phyloP scores from a whole-genome alignment of 2,888 invertebrate genomes.

The Troides oblongomaculatus region DNA sequence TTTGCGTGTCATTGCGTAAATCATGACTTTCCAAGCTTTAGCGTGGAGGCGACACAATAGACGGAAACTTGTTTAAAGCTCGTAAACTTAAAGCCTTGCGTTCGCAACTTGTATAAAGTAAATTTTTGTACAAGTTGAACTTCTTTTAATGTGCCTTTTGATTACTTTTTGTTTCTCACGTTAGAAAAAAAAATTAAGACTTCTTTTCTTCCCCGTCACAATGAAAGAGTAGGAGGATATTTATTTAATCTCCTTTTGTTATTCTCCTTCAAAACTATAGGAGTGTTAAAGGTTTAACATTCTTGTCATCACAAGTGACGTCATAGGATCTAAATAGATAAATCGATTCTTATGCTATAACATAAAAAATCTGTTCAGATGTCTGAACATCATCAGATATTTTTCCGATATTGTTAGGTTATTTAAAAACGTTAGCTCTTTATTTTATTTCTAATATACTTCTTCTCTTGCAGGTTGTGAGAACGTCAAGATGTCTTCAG shows the following conservation, averaged over 20 bases:
- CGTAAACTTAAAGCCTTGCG: background rate
- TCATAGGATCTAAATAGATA: too few species aligned
- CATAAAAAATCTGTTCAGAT: too few species aligned
- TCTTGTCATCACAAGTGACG: too few species aligned
- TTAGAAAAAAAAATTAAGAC: background rate
- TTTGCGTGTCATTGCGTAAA: constrained; percentile 4
- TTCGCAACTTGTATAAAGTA: background rate
- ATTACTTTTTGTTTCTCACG: background rate
- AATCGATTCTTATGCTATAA: too few species aligned
- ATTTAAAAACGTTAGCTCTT: too few species aligned
- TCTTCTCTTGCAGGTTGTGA: constrained; percentile 57
- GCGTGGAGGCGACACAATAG: constrained; percentile 1
- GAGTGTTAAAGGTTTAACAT: background rate
- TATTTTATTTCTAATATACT: too few species aligned
- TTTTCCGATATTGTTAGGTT: too few species aligned
- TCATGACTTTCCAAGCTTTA: background rate
- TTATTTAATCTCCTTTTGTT: background rate
- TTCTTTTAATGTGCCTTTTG: constrained; percentile 3
- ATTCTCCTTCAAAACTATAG: background rate
- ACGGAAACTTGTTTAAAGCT: background rate
- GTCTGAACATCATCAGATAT: too few species aligned
- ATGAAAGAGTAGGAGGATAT: background rate
- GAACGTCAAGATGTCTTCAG: constrained; percentile 66
- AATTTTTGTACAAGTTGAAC: background rate
- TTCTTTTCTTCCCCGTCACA: background rate